Evolutionary conservation across 2,797 vertebrate species (phyloP).

Genomic region (Lepus townsendii): DNA sequence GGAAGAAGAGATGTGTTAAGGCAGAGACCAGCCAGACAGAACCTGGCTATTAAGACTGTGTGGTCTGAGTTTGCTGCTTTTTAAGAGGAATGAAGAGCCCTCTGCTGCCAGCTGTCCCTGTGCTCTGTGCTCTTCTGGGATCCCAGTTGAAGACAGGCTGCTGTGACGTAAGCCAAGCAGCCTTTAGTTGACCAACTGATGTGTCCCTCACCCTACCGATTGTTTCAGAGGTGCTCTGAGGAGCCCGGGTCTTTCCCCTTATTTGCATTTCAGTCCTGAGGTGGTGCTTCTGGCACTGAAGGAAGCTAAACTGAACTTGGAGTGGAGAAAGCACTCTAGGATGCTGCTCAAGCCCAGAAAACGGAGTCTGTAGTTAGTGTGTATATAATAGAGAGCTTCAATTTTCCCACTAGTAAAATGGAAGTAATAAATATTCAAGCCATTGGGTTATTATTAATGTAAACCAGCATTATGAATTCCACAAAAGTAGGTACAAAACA

Average conservation of each 20-base stretch:
- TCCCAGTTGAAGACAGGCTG: neutral
- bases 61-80: neutral
- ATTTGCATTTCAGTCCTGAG: neutral
- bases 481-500: neutral
- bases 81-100: neutral
- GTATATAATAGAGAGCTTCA: neutral
- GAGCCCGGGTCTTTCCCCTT: neutral
- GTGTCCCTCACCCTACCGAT: neutral
- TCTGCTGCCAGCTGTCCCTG: neutral
- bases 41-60: neutral
- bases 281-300: neutral
- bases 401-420: neutral
- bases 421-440: constrained; percentile 4
- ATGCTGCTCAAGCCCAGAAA: neutral
- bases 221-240: neutral
- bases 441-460: neutral
- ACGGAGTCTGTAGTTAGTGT: neutral
- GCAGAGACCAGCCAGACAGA: neutral
- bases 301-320: neutral
- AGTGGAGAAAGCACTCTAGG: neutral
- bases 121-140: neutral
- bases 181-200: neutral
- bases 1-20: neutral
- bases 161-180: neutral
- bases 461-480: neutral